Percentiles rank a stretch among this genome's conserved stretches.
phyloP scores from a whole-genome alignment of 2,888 invertebrate species.

The Nemapogon koenigi region DNA sequence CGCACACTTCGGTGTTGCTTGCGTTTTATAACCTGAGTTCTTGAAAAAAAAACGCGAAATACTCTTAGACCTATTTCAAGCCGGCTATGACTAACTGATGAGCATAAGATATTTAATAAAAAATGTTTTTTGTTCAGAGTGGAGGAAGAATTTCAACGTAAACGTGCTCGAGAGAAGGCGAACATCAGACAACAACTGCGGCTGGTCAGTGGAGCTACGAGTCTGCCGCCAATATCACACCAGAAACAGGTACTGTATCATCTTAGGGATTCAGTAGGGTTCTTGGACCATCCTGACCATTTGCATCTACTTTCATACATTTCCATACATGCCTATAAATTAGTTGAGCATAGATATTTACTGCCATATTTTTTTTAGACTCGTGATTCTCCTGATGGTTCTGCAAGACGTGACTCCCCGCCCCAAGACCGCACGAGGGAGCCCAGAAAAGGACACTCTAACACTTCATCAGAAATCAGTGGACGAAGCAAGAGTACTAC shows the following conservation, averaged over 20 bases:
- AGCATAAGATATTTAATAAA: too few species aligned
- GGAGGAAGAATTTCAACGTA: slow-evolving; percentile 86
- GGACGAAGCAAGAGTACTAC: slow-evolving; percentile 60
- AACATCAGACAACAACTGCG: slow-evolving; percentile 77
- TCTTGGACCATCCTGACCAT: too few species aligned
- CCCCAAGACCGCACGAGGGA: slow-evolving; percentile 22
- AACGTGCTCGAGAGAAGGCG: slow-evolving; percentile 79
- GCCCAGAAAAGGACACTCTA: slow-evolving; percentile 37
- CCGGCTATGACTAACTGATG: too few species aligned
- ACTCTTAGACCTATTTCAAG: too few species aligned
- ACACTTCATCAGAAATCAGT: slow-evolving; percentile 58
- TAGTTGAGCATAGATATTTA: not conserved
- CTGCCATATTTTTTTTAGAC: slow-evolving; percentile 32
- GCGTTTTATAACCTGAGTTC: too few species aligned
- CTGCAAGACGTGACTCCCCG: slow-evolving; percentile 66
- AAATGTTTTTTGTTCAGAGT: slow-evolving; percentile 61
- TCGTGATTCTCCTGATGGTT: slow-evolving; percentile 77
- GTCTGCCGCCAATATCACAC: slow-evolving; percentile 56
- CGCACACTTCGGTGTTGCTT: too few species aligned
- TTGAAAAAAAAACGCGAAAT: too few species aligned
- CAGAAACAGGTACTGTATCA: slow-evolving; percentile 45
- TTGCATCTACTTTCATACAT: too few species aligned
- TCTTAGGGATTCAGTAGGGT: too few species aligned
- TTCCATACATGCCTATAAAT: too few species aligned
- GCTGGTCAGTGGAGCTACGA: slow-evolving; percentile 71